Percentiles rank a stretch among this genome's conserved stretches.
Evolutionary conservation across 2,113 vertebrate genomes (phyloP).

Genomic region (Hemiprocne comata): DNA sequence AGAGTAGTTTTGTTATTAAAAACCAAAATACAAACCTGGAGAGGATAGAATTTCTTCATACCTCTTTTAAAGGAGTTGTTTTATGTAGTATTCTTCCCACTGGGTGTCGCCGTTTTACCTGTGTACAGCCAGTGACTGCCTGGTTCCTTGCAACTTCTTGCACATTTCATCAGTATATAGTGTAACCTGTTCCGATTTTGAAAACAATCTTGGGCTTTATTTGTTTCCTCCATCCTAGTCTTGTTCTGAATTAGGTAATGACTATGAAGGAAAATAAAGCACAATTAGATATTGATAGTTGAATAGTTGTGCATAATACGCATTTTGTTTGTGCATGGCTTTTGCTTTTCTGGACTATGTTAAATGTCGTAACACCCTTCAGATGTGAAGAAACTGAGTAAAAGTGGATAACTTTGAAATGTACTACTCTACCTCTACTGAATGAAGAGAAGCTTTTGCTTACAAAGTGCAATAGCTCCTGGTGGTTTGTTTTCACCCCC

Average conservation of each 20-base stretch:
- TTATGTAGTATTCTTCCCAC: conserved; percentile 44
- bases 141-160: fast-evolving
- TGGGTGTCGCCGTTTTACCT: conserved; percentile 73
- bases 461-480: neutral
- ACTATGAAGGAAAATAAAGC: neutral
- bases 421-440: neutral
- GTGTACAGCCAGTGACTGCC: neutral
- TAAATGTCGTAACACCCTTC: neutral
- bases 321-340: neutral
- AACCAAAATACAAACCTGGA: neutral
- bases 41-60: neutral
- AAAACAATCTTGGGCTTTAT: neutral
- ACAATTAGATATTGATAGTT: neutral
- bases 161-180: neutral
- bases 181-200: neutral
- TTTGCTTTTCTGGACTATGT: neutral
- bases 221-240: neutral
- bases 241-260: neutral
- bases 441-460: neutral
- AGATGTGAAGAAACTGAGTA: neutral
- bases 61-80: neutral
- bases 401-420: conserved; percentile 8
- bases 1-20: neutral
- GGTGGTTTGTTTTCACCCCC: neutral
- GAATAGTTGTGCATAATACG: neutral